These are phyloP conservation scores for Rhabdophis nuchalis DNA, from an alignment of 2,797 vertebrate genomes.

Conservation along the genomic window DNA sequence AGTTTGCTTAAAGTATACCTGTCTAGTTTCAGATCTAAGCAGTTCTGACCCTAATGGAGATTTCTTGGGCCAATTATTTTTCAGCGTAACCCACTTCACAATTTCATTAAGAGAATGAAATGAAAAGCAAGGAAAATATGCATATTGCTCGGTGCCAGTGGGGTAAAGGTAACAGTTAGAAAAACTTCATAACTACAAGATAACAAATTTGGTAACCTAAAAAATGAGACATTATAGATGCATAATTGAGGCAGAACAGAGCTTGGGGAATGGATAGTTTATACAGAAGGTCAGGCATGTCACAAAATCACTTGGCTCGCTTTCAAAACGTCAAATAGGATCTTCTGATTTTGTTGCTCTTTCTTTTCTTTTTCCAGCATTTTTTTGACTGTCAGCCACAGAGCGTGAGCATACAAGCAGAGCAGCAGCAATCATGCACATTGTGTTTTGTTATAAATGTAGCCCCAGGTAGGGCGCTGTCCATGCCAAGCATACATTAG, in stretches of 20 bases:
- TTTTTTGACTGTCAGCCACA: conserved; percentile 56
- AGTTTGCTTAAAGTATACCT: not conserved
- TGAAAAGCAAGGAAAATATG: not conserved
- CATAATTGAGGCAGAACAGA: not conserved
- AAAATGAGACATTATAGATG: not conserved
- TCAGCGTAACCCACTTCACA: not conserved
- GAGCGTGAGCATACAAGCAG: conserved; percentile 47
- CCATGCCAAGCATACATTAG: conserved; percentile 65
- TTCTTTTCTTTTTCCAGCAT: conserved; percentile 27
- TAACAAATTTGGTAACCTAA: not conserved
- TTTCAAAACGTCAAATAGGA: conserved; percentile 37
- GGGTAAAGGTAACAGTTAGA: not conserved
- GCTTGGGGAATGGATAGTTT: not conserved
- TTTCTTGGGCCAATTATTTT: not conserved
- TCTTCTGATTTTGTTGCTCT: conserved; percentile 7
- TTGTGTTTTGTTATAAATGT: conserved; percentile 47
- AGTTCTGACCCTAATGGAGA: not conserved
- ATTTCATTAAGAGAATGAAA: not conserved
- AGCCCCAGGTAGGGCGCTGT: conserved; percentile 59
- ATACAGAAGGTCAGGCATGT: not conserved
- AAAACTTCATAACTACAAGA: not conserved
- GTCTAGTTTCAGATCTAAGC: not conserved
- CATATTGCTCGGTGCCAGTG: not conserved
- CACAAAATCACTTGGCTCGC: conserved; percentile 28
- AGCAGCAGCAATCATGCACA: conserved; percentile 21